Conservation (phyloP, 2,888 invertebrate species). For the Leucophora obtusa region DNA sequence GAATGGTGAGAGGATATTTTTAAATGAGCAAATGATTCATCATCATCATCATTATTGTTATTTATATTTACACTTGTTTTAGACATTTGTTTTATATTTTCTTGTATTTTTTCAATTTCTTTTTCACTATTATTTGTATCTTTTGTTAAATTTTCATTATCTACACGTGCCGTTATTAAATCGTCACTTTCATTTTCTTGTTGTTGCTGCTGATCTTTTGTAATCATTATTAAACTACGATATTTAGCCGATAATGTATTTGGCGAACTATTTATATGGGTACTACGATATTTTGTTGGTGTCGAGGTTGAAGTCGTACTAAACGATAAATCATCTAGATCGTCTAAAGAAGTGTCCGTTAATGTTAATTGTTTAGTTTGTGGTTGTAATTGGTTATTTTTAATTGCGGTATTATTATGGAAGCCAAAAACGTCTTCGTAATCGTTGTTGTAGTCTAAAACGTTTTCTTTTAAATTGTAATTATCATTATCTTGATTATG, state of each 20-base stretch:
- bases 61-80: conserved; percentile 53
- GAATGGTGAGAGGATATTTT: conserved; percentile 49
- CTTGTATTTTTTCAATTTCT: conserved; percentile 34
- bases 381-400: conserved; percentile 34
- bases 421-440: conserved; percentile 58
- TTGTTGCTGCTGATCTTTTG: conserved; percentile 81
- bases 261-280: conserved; percentile 78
- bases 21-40: conserved; percentile 45
- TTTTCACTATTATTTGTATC: conserved; percentile 10
- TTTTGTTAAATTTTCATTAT: conserved; percentile 27
- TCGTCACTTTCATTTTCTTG: conserved; percentile 69
- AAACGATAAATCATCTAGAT: no score
- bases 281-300: conserved; percentile 71
- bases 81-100: conserved; percentile 57
- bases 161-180: conserved; percentile 54
- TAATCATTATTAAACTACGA: conserved; percentile 94
- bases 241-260: conserved; percentile 83
- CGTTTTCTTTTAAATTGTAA: conserved; percentile 40
- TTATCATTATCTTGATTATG: conserved; percentile 46
- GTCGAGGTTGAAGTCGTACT: conserved; percentile 1
- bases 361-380: neutral
- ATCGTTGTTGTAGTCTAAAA: conserved; percentile 14
- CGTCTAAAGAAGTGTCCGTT: neutral
- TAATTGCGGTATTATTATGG: conserved; percentile 27
- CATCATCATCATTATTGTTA: conserved; percentile 20